A percentile compares a stretch with the other conserved stretches of the same genome.
Evolutionary conservation across 2,113 vertebrate genomes (phyloP).

Genomic region (Thymallus thymallus): DNA sequence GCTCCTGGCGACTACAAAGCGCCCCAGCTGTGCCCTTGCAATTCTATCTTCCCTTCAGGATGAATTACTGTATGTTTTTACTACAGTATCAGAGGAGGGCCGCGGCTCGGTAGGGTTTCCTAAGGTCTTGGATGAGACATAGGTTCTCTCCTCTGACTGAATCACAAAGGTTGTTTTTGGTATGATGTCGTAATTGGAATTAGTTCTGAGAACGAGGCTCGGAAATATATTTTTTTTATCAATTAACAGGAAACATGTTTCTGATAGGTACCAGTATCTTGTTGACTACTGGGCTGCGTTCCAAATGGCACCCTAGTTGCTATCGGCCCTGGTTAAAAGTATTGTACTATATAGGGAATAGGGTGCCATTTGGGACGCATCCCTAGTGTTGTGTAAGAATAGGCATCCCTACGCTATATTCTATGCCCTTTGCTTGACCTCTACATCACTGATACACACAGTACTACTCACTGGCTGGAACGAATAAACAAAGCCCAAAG

Average conservation of each 20-base stretch:
- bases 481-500: neutral
- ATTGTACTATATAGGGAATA: too few relatives aligned
- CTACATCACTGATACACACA: neutral
- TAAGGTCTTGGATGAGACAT: neutral
- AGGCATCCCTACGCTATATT: neutral
- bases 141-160: slow-evolving; percentile 2
- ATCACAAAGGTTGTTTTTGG: neutral
- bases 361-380: too few relatives aligned
- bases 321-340: too few relatives aligned
- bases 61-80: slow-evolving; percentile 2
- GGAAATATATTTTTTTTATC: neutral
- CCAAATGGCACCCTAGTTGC: neutral
- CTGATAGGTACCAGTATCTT: neutral
- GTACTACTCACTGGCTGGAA: slow-evolving; percentile 5
- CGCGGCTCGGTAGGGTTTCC: neutral
- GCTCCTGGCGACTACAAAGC: slow-evolving; percentile 35
- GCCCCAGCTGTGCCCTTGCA: slow-evolving; percentile 21
- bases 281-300: neutral
- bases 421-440: neutral
- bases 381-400: neutral
- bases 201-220: neutral
- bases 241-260: neutral
- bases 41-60: slow-evolving; percentile 31
- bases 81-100: slow-evolving; percentile 3
- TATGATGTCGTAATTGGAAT: too few relatives aligned